A percentile compares a stretch with the other conserved stretches of the same genome.
Conservation (phyloP, 2,888 invertebrate genomes). For the Disparrhopalites patrizii region DNA sequence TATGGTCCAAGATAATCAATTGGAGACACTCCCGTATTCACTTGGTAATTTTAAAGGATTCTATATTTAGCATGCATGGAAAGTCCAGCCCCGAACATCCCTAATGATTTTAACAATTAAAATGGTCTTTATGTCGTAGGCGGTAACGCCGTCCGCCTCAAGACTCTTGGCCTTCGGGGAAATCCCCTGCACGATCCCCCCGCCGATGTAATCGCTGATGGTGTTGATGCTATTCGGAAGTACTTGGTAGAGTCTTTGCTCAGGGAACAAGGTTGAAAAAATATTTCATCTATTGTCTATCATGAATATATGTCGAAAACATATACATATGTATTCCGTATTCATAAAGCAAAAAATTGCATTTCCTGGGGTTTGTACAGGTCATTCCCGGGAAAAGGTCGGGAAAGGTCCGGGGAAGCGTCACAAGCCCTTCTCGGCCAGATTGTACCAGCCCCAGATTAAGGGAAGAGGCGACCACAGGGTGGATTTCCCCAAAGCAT, state of each 20-base stretch:
- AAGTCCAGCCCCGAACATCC: not conserved
- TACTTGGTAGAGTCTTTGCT: slow-evolving; percentile 21
- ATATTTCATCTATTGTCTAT: too few relatives aligned
- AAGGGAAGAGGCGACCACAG: not conserved
- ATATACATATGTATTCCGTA: too few relatives aligned
- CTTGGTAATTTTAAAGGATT: slow-evolving; percentile 29
- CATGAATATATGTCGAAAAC: too few relatives aligned
- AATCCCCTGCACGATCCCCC: slow-evolving; percentile 34
- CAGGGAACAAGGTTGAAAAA: not conserved
- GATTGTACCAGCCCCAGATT: not conserved
- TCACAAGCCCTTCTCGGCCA: not conserved
- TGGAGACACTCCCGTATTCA: slow-evolving; percentile 33
- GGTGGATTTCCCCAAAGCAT: slow-evolving; percentile 16
- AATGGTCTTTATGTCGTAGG: not conserved
- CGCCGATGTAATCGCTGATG: slow-evolving; percentile 23
- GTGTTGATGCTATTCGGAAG: slow-evolving; percentile 25
- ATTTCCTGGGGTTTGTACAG: too few relatives aligned
- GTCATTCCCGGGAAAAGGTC: slow-evolving; percentile 10
- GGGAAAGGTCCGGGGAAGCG: not conserved
- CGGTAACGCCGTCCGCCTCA: slow-evolving; percentile 29
- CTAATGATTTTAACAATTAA: not conserved
- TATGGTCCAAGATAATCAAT: slow-evolving; percentile 35
- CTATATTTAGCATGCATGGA: not conserved
- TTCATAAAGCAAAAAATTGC: too few relatives aligned
- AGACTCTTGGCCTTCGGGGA: slow-evolving; percentile 35